phyloP scores from a whole-genome alignment of 2,113 vertebrate species.

The Puma concolor region DNA sequence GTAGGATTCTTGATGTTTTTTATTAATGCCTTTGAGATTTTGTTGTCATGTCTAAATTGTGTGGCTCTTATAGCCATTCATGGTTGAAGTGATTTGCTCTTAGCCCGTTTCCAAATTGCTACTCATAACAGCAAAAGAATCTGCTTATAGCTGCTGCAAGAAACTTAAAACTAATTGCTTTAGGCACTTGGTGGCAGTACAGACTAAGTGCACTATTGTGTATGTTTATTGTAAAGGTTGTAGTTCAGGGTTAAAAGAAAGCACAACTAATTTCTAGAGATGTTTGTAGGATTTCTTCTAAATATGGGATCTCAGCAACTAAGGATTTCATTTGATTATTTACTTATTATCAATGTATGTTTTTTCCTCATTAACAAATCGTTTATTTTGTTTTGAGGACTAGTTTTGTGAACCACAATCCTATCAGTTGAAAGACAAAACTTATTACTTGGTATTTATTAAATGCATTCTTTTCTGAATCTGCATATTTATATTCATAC shows the following conservation, averaged over 20 bases:
- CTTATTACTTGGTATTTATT: slow-evolving; percentile 3
- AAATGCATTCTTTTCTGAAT: slow-evolving; percentile 19
- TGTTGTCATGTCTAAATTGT: background rate
- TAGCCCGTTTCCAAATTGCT: slow-evolving; percentile 38
- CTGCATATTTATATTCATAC: background rate
- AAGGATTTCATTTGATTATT: background rate
- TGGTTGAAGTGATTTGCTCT: background rate
- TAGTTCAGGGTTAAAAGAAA: slow-evolving; percentile 19
- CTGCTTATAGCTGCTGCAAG: background rate
- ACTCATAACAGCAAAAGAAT: background rate
- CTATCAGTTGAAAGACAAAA: slow-evolving; percentile 10
- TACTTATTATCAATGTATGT: background rate
- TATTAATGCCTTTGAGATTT: slow-evolving; percentile 53
- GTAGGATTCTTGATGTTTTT: slow-evolving; percentile 78
- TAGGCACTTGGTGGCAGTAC: slow-evolving; percentile 63
- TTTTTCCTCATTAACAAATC: background rate
- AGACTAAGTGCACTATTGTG: slow-evolving; percentile 41
- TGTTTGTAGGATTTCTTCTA: slow-evolving; percentile 3
- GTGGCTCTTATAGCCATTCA: slow-evolving; percentile 26
- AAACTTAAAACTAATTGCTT: slow-evolving; percentile 30
- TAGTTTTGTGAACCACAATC: background rate
- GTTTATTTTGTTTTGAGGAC: slow-evolving; percentile 2
- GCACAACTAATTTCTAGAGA: background rate
- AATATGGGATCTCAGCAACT: background rate
- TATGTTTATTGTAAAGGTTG: background rate